phyloP scores from a whole-genome alignment of 2,888 invertebrate species.

The Neoscelio sp. region DNA sequence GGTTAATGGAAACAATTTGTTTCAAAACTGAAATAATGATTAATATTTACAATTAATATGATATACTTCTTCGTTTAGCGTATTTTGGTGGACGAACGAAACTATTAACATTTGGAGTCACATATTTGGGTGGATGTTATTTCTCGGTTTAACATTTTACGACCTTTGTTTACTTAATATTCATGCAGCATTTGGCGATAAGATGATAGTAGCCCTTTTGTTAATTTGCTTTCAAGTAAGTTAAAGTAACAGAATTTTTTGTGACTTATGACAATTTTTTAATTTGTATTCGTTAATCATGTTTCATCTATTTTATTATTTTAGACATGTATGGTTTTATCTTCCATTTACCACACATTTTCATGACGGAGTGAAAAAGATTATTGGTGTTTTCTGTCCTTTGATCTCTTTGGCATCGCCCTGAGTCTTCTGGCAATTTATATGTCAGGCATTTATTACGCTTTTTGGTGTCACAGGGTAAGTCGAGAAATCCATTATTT shows the following conservation, averaged over 20 bases:
- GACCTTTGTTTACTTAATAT: constrained; percentile 92
- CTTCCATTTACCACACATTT: constrained; percentile 97
- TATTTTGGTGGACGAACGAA: constrained; percentile 99
- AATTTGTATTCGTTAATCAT: not conserved
- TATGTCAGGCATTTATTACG: constrained; percentile 97
- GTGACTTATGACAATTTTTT: constrained; percentile 3
- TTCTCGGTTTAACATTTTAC: constrained; percentile 92
- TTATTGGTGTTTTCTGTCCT: constrained; percentile 93
- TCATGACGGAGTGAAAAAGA: constrained; percentile 95
- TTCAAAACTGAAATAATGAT: too few relatives aligned
- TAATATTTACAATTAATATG: constrained; percentile 1
- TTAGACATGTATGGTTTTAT: constrained; percentile 96
- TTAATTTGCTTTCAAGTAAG: constrained; percentile 94
- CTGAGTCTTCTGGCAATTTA: constrained; percentile 96
- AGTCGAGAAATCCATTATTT: constrained; percentile 79
- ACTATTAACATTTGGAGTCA: constrained; percentile 99
- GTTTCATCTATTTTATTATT: constrained; percentile 70
- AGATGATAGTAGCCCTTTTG: constrained; percentile 92
- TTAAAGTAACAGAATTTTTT: constrained; percentile 3
- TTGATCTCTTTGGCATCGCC: constrained; percentile 97
- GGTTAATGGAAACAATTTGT: too few relatives aligned
- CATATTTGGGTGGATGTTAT: constrained; percentile 93
- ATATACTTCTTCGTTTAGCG: constrained; percentile 84
- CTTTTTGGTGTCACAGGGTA: constrained; percentile 97
- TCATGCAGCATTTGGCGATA: constrained; percentile 92